Evolutionary conservation across 2,888 invertebrate genomes (phyloP), one percentile per base, ranked within the genome.

Genomic region (Sarcophaga caerulescens): DNA sequence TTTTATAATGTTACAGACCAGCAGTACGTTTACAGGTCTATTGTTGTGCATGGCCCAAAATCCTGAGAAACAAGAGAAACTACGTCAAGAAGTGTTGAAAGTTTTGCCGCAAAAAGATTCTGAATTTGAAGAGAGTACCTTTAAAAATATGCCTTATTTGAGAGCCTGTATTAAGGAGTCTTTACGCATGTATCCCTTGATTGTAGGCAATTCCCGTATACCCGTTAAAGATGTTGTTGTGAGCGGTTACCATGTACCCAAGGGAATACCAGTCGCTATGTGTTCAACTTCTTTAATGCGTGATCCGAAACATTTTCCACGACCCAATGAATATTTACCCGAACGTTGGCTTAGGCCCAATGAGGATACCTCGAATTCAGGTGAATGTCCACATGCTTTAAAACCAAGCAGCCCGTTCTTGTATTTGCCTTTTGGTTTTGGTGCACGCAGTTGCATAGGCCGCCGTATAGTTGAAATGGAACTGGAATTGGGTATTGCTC

Each of bases 121-220:
- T 0, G 92, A 92, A 10, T 90, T 95, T n/a, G 94, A 94, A 0
- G 91, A 93, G 11, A 91, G 92, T 0, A 91, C 94, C 71, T 90
- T 95, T 66, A 93, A 93, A 25, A 92, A 94, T 80, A 93, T 95
- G 78, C 94, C 95, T 0, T 97, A 96, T 90, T 90, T 97, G 21
- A 95, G 94, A 83, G 96, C 96, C 0, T 96, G 96, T 89, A 94
- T 97, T 19, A 97, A 96, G 90, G 97, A 97, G 91, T 94, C 95
- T 0, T 92, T 96, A 85, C 94, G 97, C 83, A 1, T 95, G 0
- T 93, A 94, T 88, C 95, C 96, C 0, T 94, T 96, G 0, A 93
- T 94, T 0, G 90, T 94, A 11, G 96, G 94, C 0, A 95, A 95
- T 88, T 90, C 94, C 0, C 94, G 96, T 85, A 92, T 92, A 47